phyloP scores from a whole-genome alignment of 2,797 vertebrate species.

The Eulemur rubriventer region DNA sequence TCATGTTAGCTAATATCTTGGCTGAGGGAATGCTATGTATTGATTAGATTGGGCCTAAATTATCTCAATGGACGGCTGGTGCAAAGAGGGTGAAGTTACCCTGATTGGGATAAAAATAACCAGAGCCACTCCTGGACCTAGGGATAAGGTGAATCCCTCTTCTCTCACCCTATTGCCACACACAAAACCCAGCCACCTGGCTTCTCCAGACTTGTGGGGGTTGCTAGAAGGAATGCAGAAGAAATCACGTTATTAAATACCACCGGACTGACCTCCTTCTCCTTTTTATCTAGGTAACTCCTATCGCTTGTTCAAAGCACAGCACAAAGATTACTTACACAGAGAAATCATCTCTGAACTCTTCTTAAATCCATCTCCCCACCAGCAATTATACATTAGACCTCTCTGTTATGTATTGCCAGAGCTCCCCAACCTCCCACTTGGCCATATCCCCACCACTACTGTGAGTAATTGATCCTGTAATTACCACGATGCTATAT shows the following conservation, averaged over 20 bases:
- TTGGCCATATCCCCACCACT: fast-evolving
- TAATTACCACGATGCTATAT: background rate
- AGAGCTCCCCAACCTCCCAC: background rate
- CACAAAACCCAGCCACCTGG: background rate
- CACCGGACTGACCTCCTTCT: background rate
- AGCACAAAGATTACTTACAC: background rate
- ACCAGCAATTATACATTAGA: too few species aligned
- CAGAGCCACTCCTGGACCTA: background rate
- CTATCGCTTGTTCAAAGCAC: background rate
- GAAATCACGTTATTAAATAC: background rate
- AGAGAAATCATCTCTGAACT: background rate
- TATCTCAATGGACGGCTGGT: background rate
- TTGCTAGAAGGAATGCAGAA: background rate
- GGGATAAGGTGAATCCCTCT: background rate
- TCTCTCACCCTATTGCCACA: fast-evolving
- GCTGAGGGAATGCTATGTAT: background rate
- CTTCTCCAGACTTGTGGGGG: background rate
- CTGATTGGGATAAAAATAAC: background rate
- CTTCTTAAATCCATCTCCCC: background rate
- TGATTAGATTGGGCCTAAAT: background rate
- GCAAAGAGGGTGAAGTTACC: background rate
- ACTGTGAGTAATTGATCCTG: background rate
- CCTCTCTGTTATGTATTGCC: background rate
- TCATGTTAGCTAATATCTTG: background rate
- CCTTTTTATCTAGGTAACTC: background rate